Conservation (phyloP, 2,797 vertebrate genomes). For the Gymnothorax reevesii region DNA sequence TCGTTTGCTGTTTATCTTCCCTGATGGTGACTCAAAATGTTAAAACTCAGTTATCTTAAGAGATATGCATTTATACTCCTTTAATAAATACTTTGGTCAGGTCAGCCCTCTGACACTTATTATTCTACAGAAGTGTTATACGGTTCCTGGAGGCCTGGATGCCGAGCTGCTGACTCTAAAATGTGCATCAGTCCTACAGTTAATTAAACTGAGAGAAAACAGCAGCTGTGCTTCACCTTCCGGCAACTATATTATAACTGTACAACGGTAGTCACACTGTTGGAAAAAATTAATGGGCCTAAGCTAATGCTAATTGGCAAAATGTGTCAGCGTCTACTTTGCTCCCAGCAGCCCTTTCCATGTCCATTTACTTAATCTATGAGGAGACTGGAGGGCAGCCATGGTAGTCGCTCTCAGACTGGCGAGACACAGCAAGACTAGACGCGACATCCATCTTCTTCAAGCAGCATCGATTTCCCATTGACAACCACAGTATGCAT, state of each 20-base stretch:
- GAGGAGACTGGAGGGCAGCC: neutral
- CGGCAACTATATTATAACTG: neutral
- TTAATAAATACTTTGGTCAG: neutral
- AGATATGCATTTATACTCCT: neutral
- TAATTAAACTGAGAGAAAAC: neutral
- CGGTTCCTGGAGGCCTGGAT: neutral
- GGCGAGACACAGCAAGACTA: neutral
- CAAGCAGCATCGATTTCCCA: slow-evolving; percentile 2
- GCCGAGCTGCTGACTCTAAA: neutral
- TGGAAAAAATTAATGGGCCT: no score
- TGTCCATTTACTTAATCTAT: neutral
- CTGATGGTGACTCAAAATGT: neutral
- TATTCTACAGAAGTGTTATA: neutral
- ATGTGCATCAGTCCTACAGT: neutral
- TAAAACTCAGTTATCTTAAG: neutral
- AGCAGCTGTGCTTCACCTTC: neutral
- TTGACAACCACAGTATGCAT: neutral
- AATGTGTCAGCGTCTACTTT: neutral
- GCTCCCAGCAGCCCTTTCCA: neutral
- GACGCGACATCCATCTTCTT: neutral
- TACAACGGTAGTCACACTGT: neutral
- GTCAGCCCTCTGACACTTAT: neutral
- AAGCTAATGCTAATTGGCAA: neutral
- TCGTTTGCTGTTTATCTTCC: neutral
- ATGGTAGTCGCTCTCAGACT: neutral